Evolutionary conservation across 2,797 vertebrate genomes (phyloP), one percentile per base, ranked within the genome.

Genomic region (Uromys caudimaculatus): DNA sequence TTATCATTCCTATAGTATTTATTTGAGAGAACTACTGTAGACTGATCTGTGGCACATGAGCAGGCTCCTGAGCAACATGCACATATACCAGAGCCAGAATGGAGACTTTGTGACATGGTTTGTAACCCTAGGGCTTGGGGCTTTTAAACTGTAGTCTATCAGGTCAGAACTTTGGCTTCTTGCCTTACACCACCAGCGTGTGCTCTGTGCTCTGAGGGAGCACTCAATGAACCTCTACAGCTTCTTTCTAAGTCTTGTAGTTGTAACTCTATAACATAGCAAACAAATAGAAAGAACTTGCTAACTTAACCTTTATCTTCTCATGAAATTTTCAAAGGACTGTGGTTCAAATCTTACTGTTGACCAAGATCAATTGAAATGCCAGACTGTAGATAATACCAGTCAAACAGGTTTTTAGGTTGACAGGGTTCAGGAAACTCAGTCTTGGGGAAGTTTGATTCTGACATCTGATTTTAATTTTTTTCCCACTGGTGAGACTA

Each of bases 381-480:
- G 64, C 27, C n/a, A 94, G 69, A 4, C 54, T 32, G 0, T 21
- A 56, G 38, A 24, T 13, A 54, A 78, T 77, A 90, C 76, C 60
- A 58, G 41, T 12, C 38, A 88, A 89, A 50, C 8, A 27, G 86
- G 86, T 17, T 79, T 52, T 71, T 76, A 60, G 77, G 24, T 90
- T 89, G 44, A 27, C 75, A 86, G 47, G 2, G 56, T 93, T 50
- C 11, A 93, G 21, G 76, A 56, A 17, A 92, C 90, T 93, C n/a
- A 64, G 32, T 92, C 54, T 91, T 90, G 29, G 60, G 47, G 24
- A 95, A 85, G 10, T 95, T 92, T 62, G 87, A 90, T 60, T 81
- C 52, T 60, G 81, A 91, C 29, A 50, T 95, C 47, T 96, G 64
- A 87, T 93, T 84, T 95, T 96, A 92, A 82, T 95, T 95, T 90